These are phyloP conservation scores for human (Homo sapiens) DNA, from an alignment of 2,113 vertebrate genomes.

Conservation along the genomic window GRCh38 chr9:114630001-114630500, in stretches of 20 bases:
- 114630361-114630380: rapidly evolving
- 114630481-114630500: background rate
- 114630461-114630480: background rate
- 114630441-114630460: background rate
- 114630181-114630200: background rate
- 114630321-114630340: background rate
- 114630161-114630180: background rate
- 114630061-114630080: too few species aligned
- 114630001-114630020: background rate
- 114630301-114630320: too few species aligned
- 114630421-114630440: background rate
- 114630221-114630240: background rate
- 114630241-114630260: background rate
- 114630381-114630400: background rate
- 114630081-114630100: background rate
- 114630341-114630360: background rate
- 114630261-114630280: too few species aligned
- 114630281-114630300: rapidly evolving
- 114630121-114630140: background rate
- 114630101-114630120: background rate
- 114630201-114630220: background rate
- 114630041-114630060: background rate
- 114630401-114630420: background rate
- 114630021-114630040: background rate
- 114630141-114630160: background rate